A percentile compares a stretch with the other conserved stretches of the same genome.
Evolutionary conservation across 37 sponge, comb jelly and placozoan species (phyloP).

Genomic region (Hexactinellida sp.): DNA sequence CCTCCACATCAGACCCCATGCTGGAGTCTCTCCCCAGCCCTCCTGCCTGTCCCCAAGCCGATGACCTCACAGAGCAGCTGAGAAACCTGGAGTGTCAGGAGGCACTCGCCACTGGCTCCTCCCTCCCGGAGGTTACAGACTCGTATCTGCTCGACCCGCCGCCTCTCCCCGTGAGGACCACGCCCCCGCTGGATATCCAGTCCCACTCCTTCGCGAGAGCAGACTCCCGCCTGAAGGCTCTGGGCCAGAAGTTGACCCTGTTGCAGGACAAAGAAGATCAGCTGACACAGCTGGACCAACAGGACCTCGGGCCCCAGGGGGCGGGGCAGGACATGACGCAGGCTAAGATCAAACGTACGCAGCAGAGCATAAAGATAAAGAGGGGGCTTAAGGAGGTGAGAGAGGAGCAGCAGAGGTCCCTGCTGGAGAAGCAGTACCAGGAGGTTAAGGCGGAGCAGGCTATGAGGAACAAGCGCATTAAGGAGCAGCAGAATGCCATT

Average conservation of each 20-base stretch:
- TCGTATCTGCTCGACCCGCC: neutral
- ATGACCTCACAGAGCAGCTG: neutral
- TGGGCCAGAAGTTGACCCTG: neutral
- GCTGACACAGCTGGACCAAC: neutral
- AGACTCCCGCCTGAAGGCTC: neutral
- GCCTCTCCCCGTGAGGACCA: neutral
- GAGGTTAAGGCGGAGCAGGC: neutral
- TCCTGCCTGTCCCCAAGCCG: neutral
- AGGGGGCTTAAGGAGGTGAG: neutral
- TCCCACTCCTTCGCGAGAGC: neutral
- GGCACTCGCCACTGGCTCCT: neutral
- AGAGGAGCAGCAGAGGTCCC: neutral
- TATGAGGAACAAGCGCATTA: neutral
- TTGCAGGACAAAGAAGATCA: constrained; percentile 2
- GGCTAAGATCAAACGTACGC: neutral
- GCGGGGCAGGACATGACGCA: neutral
- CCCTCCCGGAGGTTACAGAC: neutral
- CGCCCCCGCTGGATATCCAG: neutral
- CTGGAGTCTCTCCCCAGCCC: neutral
- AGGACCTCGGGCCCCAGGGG: neutral
- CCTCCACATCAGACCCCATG: neutral
- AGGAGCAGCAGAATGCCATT: neutral
- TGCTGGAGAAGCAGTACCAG: neutral
- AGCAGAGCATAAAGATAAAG: neutral
- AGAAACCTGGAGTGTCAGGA: neutral